Evolutionary conservation across 2,113 vertebrate species (phyloP), one percentile per base, ranked within the genome.

Genomic region (Oreotrochilus melanogaster): DNA sequence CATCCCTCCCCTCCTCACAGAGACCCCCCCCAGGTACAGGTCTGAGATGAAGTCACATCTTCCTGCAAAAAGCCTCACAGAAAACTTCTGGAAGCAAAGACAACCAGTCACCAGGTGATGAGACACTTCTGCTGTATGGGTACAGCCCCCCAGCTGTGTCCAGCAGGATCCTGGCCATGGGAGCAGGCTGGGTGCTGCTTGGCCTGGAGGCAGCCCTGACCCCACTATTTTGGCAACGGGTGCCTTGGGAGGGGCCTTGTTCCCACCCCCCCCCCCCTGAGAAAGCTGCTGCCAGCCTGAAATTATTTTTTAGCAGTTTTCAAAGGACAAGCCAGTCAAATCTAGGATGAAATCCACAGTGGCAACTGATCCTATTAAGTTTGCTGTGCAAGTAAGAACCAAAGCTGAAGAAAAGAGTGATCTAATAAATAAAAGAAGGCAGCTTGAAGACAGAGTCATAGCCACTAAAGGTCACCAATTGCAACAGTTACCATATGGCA

Each of bases 11-110:
- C 66, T 35, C n/a, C 9, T 35, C 28, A 39, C 85, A 9, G 0
- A 24, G 18, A 13, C 14, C 35, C 28, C 61, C 25, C 60, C 2
- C 2, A 5, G 69, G 1, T 39, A 30, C 37, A 9, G 13, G 18
- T 35, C 51, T n/a, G 54, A 80, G 61, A n/a, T 1, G 0, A 5
- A 1, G n/a, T 45, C 75, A 14, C n/a, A 15, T 0, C 51, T 33
- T 16, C 10, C 50, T 37, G 35, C n/a, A 33, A 21, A 78, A 58
- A 87, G 51, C 50, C n/a, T 30, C n/a, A 45, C 7, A 1, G 4
- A 27, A 24, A 18, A 11, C 57, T 64, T 48, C n/a, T 60, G 42
- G 57, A 56, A 47, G 39, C 14, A 71, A 54, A 28, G 2, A 2
- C 42, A 27, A 15, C 3, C 22, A 14, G 9, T 60, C 4, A 11